Conservation (phyloP, 2,797 vertebrate genomes). For the Melanotaenia boesemani region DNA sequence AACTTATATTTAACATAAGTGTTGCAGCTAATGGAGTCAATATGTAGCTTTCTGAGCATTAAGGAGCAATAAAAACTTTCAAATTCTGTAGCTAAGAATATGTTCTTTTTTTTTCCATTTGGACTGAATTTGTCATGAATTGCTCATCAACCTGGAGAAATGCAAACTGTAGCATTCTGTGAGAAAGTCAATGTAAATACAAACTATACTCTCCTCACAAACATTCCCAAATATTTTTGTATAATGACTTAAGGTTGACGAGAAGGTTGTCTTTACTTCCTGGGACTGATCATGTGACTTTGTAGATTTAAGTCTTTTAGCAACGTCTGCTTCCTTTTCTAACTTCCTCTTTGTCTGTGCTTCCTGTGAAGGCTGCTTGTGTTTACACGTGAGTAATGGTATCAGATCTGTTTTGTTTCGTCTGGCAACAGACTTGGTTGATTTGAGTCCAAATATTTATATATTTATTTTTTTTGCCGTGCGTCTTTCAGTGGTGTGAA, state of each 20-base stretch:
- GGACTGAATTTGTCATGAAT: no score
- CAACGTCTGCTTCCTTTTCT: conserved; percentile 22
- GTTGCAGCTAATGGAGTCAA: no score
- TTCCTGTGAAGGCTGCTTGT: conserved; percentile 13
- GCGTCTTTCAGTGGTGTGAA: not conserved
- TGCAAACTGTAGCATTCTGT: no score
- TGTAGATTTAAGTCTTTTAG: conserved; percentile 4
- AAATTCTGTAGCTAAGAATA: no score
- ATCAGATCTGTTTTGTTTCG: conserved; percentile 6
- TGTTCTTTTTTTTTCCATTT: no score
- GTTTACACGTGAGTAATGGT: conserved; percentile 8
- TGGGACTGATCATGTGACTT: conserved; percentile 47
- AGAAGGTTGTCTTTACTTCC: conserved; percentile 24
- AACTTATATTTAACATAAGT: no score
- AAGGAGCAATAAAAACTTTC: no score
- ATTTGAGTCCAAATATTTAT: conserved; percentile 11
- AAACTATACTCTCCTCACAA: no score
- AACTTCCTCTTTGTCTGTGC: conserved; percentile 27
- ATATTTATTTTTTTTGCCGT: conserved; percentile 22
- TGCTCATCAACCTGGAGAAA: no score
- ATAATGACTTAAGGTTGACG: not conserved
- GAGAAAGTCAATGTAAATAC: no score
- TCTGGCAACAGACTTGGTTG: conserved; percentile 14
- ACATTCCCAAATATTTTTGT: no score
- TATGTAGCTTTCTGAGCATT: no score